A percentile compares a stretch with the other conserved stretches of the same genome.
These are phyloP conservation scores for Micronisus gabar DNA, from an alignment of 2,113 vertebrate genomes.

Conservation along the genomic window DNA sequence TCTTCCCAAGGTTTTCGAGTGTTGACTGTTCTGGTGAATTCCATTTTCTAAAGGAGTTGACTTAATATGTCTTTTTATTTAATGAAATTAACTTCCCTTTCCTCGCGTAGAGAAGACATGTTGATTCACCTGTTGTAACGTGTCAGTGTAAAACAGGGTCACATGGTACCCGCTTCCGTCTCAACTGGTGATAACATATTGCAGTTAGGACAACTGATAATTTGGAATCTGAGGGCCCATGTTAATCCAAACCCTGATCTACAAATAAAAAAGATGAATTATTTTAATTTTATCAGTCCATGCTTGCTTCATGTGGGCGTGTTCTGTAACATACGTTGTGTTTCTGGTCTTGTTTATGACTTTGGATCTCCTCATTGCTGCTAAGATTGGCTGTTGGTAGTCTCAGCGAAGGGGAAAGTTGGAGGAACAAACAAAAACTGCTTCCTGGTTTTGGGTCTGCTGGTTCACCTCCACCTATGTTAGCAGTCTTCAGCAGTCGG, in stretches of 20 bases:
- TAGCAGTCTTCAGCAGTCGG: not conserved
- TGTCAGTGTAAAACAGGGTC: not conserved
- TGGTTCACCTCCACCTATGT: not conserved
- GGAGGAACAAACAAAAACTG: not conserved
- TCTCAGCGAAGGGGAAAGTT: not conserved
- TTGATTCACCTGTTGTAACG: not conserved
- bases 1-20: not conserved
- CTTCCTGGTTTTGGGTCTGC: not conserved
- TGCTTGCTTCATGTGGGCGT: not conserved
- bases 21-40: not conserved
- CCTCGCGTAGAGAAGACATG: not conserved
- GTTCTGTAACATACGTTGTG: not conserved
- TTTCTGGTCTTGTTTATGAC: not conserved
- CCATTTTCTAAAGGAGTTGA: not conserved
- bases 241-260: not conserved
- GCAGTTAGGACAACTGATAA: not conserved
- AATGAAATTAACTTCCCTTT: not conserved
- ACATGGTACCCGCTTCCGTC: accelerated
- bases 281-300: not conserved
- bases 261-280: not conserved
- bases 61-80: not conserved
- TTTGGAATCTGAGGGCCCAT: not conserved
- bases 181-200: not conserved
- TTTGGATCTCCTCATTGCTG: not conserved
- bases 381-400: not conserved